Evolutionary conservation across 2,888 invertebrate species (phyloP), one percentile per base, ranked within the genome.

Genomic region (Agelastica alni): DNA sequence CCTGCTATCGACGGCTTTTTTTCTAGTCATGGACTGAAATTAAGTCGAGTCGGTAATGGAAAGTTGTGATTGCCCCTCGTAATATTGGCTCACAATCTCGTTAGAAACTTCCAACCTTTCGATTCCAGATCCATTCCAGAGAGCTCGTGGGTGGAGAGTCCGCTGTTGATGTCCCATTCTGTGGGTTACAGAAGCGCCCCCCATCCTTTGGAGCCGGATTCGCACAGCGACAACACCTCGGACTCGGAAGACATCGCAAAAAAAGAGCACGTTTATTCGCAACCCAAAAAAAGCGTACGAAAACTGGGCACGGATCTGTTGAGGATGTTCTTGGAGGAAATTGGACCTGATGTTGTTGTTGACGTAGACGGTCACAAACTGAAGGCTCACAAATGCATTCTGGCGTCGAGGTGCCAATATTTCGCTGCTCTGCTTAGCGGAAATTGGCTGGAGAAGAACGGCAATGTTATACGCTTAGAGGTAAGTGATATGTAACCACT

Each of bases 381-480:
- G 43, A 88, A 88, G 71, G 95, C 95, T 1, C 95, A 95, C 73
- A 93, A 93, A 76, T 95, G 95, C 74, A 92, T 96, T 68, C 78
- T 96, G 57, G 89, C 93, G 45, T 93, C 94, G 9, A 82, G 96
- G 48, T 96, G 95, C 72, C 92, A 91, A 72, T 96, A 95, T 75
- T 96, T 96, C 77, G 93, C 93, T 5, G 93, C 91, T 12, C 88
- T 95, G 77, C 77, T 96, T 18, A 91, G 91, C 62, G 94, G 93
- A 1, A 88, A 89, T 53, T 92, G 91, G 85, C 84, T 89, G 17
- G 91, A 93, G 70, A 85, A 81, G 69, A 85, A 87, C 51, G 88
- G 89, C 32, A 90, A 93, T 72, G 85, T 91, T 2, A 92, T 94
- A 52, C 85, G 87, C n/a, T 77, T 94, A 52, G 91, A 92, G 68